These are phyloP conservation scores for Archegozetes longisetosus DNA, from an alignment of 1,140 invertebrate species.

Conservation along the genomic window DNA sequence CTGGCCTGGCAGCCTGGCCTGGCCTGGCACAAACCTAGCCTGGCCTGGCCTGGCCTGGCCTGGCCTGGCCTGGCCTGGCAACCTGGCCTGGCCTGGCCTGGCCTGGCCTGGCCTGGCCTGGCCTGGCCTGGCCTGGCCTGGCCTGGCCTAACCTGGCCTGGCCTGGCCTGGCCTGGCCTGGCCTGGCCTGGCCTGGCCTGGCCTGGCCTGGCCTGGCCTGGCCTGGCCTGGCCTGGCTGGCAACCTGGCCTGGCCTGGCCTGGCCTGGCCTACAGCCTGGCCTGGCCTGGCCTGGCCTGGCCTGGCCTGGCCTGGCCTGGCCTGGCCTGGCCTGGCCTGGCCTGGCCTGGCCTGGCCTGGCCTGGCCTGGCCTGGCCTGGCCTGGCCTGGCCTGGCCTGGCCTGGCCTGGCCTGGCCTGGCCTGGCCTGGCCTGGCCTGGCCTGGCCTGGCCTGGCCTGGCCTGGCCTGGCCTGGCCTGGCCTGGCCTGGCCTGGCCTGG, in stretches of 20 bases:
- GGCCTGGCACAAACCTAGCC: conserved; percentile 21
- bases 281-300: conserved; percentile 21
- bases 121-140: too few relatives aligned
- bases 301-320: conserved; percentile 14
- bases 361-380: conserved; percentile 19
- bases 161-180: conserved; percentile 19
- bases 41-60: conserved; percentile 24
- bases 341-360: conserved; percentile 21
- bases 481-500: conserved; percentile 21
- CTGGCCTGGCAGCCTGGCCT: conserved; percentile 24
- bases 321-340: conserved; percentile 1
- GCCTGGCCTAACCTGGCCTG: too few relatives aligned
- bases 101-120: too few relatives aligned
- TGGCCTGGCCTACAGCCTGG: conserved; percentile 21
- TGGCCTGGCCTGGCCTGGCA: conserved; percentile 23
- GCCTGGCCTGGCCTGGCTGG: conserved; percentile 21
- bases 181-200: conserved; percentile 23
- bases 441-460: conserved; percentile 23
- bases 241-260: conserved; percentile 17
- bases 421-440: conserved; percentile 22
- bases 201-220: conserved; percentile 20
- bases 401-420: conserved; percentile 21
- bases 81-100: too few relatives aligned
- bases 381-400: conserved; percentile 23
- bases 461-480: conserved; percentile 23